These are phyloP conservation scores for Aphelinus atriplicis DNA, from an alignment of 1,140 invertebrate genomes.

Conservation along the genomic window DNA sequence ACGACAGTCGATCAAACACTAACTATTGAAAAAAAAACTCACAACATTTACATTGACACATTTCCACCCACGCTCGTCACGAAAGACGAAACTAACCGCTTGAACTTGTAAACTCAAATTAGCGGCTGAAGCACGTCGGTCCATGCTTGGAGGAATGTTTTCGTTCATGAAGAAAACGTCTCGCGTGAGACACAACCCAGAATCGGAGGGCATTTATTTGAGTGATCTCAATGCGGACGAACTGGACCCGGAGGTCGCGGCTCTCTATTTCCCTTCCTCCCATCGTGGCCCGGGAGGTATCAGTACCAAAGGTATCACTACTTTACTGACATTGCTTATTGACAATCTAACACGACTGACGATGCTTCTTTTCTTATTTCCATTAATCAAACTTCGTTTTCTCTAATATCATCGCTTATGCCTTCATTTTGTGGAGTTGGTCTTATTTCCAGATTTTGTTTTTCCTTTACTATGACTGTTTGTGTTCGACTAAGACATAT, in stretches of 20 bases:
- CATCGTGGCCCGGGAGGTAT: constrained; percentile 54
- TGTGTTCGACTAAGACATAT: too few species aligned
- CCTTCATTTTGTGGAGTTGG: constrained; percentile 8
- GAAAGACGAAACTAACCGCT: constrained; percentile 24
- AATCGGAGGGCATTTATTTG: constrained; percentile 88
- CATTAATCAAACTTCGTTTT: too few species aligned
- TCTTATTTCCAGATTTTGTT: not conserved
- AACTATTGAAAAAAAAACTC: too few species aligned
- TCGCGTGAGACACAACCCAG: constrained; percentile 74
- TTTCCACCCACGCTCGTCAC: too few species aligned
- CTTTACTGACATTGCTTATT: constrained; percentile 31
- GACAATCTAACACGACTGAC: too few species aligned
- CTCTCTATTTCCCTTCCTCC: constrained; percentile 84
- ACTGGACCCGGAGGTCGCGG: constrained; percentile 89
- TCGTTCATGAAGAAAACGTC: constrained; percentile 89
- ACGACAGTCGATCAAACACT: too few species aligned
- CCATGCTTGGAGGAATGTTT: constrained; percentile 90
- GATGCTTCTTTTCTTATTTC: too few species aligned
- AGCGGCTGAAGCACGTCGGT: constrained; percentile 72
- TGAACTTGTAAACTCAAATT: constrained; percentile 47
- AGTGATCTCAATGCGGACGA: constrained; percentile 90
- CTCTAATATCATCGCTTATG: not conserved
- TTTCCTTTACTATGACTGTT: too few species aligned
- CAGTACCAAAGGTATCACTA: constrained; percentile 37
- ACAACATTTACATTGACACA: too few species aligned